A percentile compares a stretch with the other conserved stretches of the same genome.
Conservation (phyloP, 1,140 invertebrate species). For the Pseudomyrmex dendroicus region DNA sequence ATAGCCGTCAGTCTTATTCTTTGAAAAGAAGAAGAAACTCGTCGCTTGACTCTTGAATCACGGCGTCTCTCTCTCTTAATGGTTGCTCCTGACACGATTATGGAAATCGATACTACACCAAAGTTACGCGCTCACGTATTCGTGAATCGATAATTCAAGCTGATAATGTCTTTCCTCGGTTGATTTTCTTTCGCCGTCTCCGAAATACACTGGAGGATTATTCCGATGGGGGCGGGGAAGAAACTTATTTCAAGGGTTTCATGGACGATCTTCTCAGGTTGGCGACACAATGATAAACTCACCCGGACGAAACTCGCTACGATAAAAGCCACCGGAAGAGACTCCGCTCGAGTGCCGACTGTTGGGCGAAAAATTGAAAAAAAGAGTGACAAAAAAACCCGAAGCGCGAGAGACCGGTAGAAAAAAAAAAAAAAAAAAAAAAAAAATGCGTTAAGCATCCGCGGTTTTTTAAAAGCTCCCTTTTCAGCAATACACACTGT, state of each 20-base stretch:
- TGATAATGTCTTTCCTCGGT: background rate
- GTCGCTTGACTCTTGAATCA: background rate
- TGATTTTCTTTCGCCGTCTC: no score
- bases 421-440: slow-evolving; percentile 55
- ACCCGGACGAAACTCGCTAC: slow-evolving; percentile 19
- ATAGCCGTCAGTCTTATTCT: slow-evolving; percentile 18
- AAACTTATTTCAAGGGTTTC: slow-evolving; percentile 39
- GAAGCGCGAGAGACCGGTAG: slow-evolving; percentile 26
- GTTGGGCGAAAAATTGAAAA: slow-evolving; percentile 38
- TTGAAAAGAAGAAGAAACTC: slow-evolving; percentile 14
- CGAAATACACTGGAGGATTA: background rate
- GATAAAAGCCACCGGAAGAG: slow-evolving; percentile 67
- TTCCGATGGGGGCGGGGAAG: slow-evolving; percentile 8
- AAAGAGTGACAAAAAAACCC: background rate
- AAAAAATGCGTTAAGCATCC: slow-evolving; percentile 38
- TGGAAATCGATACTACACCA: slow-evolving; percentile 4
- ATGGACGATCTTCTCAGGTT: slow-evolving; percentile 21
- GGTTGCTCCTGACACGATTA: background rate
- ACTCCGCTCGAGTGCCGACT: slow-evolving; percentile 53
- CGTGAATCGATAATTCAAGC: slow-evolving; percentile 2
- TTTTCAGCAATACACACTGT: slow-evolving; percentile 46
- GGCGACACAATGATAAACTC: slow-evolving; percentile 63
- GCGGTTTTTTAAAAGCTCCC: slow-evolving; percentile 66
- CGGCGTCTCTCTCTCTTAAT: slow-evolving; percentile 6
- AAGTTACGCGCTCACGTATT: background rate